These are phyloP conservation scores for Drosophila meridiana DNA, from an alignment of 2,888 invertebrate species.

Conservation along the genomic window DNA sequence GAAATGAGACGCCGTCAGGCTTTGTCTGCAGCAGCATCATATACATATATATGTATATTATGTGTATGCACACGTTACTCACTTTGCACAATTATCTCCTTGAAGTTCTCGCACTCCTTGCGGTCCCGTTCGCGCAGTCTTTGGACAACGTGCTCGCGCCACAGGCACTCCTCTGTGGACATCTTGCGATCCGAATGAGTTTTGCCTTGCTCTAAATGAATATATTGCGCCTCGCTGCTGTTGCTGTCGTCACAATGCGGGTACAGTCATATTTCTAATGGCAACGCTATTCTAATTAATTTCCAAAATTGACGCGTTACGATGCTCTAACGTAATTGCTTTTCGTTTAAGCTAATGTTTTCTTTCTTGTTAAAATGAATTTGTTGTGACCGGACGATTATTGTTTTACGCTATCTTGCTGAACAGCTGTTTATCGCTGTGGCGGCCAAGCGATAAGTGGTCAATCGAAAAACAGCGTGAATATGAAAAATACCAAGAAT, in stretches of 20 bases:
- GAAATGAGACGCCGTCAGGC: not conserved
- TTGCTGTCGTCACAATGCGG: constrained; percentile 37
- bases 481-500: constrained; percentile 1
- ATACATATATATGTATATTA: not conserved
- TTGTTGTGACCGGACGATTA: constrained; percentile 55
- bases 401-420: constrained; percentile 36
- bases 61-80: constrained; percentile 84
- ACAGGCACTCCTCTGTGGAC: constrained; percentile 85
- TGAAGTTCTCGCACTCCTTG: constrained; percentile 90
- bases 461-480: constrained; percentile 4
- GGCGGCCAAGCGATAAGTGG: constrained; percentile 33
- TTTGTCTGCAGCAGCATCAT: not conserved
- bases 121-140: constrained; percentile 91
- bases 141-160: constrained; percentile 90
- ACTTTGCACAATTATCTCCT: constrained; percentile 93
- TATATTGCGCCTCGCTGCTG: constrained; percentile 8
- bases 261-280: constrained; percentile 30
- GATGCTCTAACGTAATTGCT: constrained; percentile 7
- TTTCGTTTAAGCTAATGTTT: constrained; percentile 23
- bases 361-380: constrained; percentile 40
- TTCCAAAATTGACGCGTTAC: not conserved
- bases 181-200: constrained; percentile 59
- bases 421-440: constrained; percentile 43
- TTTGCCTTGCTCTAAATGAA: constrained; percentile 2
- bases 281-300: constrained; percentile 1